These are phyloP conservation scores for Parnassius glacialis DNA, from an alignment of 2,888 invertebrate species.

Conservation along the genomic window DNA sequence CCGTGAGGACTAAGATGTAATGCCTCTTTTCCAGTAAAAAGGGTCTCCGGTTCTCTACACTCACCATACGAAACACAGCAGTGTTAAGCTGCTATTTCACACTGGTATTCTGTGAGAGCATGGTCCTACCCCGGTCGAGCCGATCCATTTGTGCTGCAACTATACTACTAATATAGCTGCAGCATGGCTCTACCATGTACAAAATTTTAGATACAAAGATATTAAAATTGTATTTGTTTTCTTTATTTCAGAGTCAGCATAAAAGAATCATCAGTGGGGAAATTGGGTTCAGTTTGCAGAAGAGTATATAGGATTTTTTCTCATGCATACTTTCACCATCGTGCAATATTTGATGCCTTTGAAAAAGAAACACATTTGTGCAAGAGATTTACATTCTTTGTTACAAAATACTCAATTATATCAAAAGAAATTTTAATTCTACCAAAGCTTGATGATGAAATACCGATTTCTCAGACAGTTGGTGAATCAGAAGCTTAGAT, in stretches of 20 bases:
- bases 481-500: conserved; percentile 76
- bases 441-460: conserved; percentile 94
- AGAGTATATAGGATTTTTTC: conserved; percentile 99
- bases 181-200: no score
- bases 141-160: no score
- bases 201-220: no score
- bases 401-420: conserved; percentile 99
- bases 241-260: conserved; percentile 92
- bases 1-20: no score
- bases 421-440: conserved; percentile 99
- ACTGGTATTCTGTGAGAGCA: no score
- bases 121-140: no score
- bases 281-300: conserved; percentile 98
- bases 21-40: no score
- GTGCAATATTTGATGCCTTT: conserved; percentile 97
- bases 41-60: no score
- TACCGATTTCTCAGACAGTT: conserved; percentile 76
- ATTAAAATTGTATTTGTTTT: conserved; percentile 7
- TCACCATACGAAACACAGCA: no score
- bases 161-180: no score
- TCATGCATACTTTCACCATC: conserved; percentile 99
- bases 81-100: no score
- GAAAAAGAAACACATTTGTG: conserved; percentile 98
- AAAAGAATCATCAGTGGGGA: conserved; percentile 99
- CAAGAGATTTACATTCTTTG: conserved; percentile 97